phyloP scores from a whole-genome alignment of 2,888 invertebrate species.

The Cylloceria caligata region DNA sequence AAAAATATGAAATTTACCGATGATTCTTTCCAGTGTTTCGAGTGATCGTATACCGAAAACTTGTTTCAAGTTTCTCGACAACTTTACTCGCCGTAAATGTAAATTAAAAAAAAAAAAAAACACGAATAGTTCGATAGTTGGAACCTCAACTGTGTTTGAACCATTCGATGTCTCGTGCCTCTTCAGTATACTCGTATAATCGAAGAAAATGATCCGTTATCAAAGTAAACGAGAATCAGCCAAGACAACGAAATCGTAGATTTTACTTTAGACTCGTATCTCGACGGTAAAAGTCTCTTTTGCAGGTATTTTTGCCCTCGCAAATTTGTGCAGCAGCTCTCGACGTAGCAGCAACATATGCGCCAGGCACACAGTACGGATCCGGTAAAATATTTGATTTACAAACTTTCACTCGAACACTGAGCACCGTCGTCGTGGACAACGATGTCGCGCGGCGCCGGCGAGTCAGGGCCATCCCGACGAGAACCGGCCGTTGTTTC shows the following conservation, averaged over 20 bases:
- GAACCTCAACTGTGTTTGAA: too few relatives aligned
- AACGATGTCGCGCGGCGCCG: constrained; percentile 63
- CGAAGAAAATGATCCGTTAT: not conserved
- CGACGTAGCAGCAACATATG: not conserved
- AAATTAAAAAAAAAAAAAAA: too few relatives aligned
- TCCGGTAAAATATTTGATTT: constrained; percentile 70
- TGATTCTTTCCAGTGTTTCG: too few relatives aligned
- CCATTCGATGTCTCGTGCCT: too few relatives aligned
- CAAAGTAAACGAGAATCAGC: not conserved
- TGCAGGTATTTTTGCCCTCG: not conserved
- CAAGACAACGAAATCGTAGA: not conserved
- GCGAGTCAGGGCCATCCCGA: constrained; percentile 70
- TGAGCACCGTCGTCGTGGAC: constrained; percentile 46
- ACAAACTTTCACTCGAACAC: constrained; percentile 72
- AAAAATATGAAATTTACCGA: too few relatives aligned
- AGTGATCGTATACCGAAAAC: too few relatives aligned
- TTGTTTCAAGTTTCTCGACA: too few relatives aligned
- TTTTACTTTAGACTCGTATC: not conserved
- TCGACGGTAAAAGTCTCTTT: not conserved
- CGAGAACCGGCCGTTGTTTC: constrained; percentile 35
- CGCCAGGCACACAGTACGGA: constrained; percentile 20
- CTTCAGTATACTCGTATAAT: constrained; percentile 5
- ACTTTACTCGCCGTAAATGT: too few relatives aligned
- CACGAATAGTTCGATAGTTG: too few relatives aligned
- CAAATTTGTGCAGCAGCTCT: too few relatives aligned